Conservation (phyloP, 2,113 vertebrate genomes). For the Malaclemys terrapin region DNA sequence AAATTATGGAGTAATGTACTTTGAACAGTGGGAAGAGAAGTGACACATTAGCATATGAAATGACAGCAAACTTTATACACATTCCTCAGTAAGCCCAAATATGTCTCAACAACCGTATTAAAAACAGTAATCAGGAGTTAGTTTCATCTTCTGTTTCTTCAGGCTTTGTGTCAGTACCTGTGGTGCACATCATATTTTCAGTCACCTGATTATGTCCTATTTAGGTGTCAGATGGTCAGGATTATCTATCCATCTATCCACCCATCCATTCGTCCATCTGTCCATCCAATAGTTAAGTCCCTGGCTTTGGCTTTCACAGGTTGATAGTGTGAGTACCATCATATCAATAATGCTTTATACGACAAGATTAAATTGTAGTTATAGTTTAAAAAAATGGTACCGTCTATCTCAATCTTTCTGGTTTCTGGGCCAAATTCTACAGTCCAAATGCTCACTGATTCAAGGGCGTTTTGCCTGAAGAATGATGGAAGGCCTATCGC, state of each 20-base stretch:
- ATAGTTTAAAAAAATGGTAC: neutral
- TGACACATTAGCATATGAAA: neutral
- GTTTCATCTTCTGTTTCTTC: constrained; percentile 37
- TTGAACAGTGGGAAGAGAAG: constrained; percentile 1
- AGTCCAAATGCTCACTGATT: neutral
- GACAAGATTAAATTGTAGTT: neutral
- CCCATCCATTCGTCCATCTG: too few species aligned
- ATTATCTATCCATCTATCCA: neutral
- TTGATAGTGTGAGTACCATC: neutral
- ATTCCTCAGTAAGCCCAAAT: neutral
- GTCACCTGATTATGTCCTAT: constrained; percentile 7
- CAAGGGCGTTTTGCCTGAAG: neutral
- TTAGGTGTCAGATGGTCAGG: neutral
- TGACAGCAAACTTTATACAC: neutral
- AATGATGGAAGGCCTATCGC: neutral
- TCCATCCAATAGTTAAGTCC: neutral
- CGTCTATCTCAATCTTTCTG: neutral
- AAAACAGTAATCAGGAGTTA: constrained; percentile 20
- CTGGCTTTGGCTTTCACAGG: neutral
- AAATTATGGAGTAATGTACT: neutral
- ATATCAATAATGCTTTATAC: neutral
- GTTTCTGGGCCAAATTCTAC: neutral
- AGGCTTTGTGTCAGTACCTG: constrained; percentile 5
- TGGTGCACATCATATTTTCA: constrained; percentile 40
- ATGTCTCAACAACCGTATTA: constrained; percentile 6